Conservation (phyloP, 2,113 vertebrate genomes). For the Rhinichthys klamathensis region DNA sequence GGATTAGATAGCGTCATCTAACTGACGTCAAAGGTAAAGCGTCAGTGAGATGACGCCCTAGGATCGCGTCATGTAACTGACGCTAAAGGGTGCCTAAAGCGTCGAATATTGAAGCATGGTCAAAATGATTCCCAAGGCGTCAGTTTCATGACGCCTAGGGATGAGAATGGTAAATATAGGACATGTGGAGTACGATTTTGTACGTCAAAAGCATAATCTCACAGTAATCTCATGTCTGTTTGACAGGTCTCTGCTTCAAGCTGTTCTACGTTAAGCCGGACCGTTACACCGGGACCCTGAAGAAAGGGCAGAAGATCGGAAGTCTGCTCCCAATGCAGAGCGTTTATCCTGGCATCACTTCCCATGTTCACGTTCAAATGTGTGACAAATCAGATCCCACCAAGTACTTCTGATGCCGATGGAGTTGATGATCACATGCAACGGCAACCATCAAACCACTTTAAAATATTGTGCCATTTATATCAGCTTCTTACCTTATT, state of each 20-base stretch:
- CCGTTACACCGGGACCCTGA: conserved; percentile 70
- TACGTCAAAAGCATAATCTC: not conserved
- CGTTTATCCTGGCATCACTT: conserved; percentile 78
- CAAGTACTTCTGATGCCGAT: conserved; percentile 62
- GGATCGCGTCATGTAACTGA: no score
- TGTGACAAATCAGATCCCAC: conserved; percentile 77
- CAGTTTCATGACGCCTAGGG: no score
- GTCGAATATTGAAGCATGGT: no score
- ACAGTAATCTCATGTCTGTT: not conserved
- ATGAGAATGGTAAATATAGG: no score
- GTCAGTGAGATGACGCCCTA: no score
- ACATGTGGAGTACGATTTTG: not conserved
- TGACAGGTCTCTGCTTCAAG: conserved; percentile 76
- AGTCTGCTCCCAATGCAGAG: conserved; percentile 77
- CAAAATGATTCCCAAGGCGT: no score
- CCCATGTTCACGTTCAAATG: conserved; percentile 81
- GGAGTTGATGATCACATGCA: not conserved
- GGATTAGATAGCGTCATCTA: no score
- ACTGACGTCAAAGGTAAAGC: no score
- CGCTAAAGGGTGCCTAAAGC: no score
- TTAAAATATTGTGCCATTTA: not conserved
- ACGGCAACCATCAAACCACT: not conserved
- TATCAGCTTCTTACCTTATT: not conserved
- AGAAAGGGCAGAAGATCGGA: conserved; percentile 76
- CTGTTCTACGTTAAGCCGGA: conserved; percentile 78